These are phyloP conservation scores for Tyto alba DNA, from an alignment of 2,113 vertebrate genomes.

Conservation along the genomic window DNA sequence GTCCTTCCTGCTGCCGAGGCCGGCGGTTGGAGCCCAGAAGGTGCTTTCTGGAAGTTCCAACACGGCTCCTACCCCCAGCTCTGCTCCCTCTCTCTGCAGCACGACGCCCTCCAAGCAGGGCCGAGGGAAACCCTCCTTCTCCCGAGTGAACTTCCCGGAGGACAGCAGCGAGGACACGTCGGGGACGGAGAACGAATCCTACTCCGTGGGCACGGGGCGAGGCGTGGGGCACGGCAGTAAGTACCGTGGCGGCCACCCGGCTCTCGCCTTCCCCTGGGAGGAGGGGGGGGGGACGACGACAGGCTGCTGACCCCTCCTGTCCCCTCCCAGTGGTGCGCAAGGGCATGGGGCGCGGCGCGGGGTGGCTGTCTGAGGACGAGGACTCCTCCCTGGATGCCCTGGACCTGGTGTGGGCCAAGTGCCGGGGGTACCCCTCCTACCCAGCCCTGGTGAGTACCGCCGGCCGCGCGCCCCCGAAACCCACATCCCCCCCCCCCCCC, in stretches of 20 bases:
- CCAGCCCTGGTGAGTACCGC: slow-evolving; percentile 87
- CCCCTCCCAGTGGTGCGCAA: slow-evolving; percentile 84
- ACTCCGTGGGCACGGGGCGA: slow-evolving; percentile 88
- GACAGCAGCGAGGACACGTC: slow-evolving; percentile 99
- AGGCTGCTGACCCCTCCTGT: background rate
- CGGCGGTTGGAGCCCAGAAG: accelerated
- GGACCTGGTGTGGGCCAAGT: slow-evolving; percentile 98
- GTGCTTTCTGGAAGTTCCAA: background rate
- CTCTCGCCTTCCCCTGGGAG: too few species aligned
- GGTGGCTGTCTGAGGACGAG: slow-evolving; percentile 93
- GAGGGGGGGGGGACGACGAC: background rate
- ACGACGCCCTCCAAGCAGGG: slow-evolving; percentile 97
- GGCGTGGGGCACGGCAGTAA: slow-evolving; percentile 88
- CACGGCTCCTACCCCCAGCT: accelerated
- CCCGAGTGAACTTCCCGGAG: slow-evolving; percentile 90
- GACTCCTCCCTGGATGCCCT: slow-evolving; percentile 91
- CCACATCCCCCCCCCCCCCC: too few species aligned
- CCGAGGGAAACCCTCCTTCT: slow-evolving; percentile 92
- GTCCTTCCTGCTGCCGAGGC: accelerated
- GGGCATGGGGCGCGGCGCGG: slow-evolving; percentile 80
- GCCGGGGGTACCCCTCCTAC: slow-evolving; percentile 96
- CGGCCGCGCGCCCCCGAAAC: too few species aligned
- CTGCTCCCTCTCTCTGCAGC: slow-evolving; percentile 63
- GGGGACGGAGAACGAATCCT: slow-evolving; percentile 95
- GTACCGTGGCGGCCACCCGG: too few species aligned